Conservation (phyloP, 1,140 invertebrate species). For the Lithobius niger region DNA sequence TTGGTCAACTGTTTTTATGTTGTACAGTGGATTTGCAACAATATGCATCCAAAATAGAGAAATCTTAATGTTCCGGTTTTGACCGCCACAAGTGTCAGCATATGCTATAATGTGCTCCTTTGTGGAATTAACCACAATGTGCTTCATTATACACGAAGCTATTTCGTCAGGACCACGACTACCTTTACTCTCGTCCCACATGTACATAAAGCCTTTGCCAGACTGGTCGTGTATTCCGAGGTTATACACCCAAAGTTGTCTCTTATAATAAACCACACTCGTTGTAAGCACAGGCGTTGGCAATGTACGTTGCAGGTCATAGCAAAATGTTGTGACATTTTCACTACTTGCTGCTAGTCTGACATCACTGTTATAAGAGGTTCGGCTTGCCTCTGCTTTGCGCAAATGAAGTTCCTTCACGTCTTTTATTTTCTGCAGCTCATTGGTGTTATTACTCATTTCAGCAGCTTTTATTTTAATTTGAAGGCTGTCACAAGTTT, state of each 20-base stretch:
- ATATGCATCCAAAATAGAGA: background rate
- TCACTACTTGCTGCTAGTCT: background rate
- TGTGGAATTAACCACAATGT: background rate
- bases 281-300: background rate
- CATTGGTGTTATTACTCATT: background rate
- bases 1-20: background rate
- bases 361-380: background rate
- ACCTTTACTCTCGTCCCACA: background rate
- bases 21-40: background rate
- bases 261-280: background rate
- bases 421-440: too few relatives aligned
- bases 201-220: background rate
- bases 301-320: background rate
- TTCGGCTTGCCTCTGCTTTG: background rate
- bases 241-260: background rate
- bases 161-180: background rate
- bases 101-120: background rate
- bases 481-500: background rate
- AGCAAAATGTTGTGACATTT: background rate
- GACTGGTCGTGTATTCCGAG: too few relatives aligned
- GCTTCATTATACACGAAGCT: background rate
- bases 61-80: too few relatives aligned
- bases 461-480: background rate
- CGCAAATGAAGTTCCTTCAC: background rate
- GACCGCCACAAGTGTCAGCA: background rate